A percentile compares a stretch with the other conserved stretches of the same genome.
phyloP scores from a whole-genome alignment of 2,113 vertebrate genomes.

The Istiophorus platypterus region DNA sequence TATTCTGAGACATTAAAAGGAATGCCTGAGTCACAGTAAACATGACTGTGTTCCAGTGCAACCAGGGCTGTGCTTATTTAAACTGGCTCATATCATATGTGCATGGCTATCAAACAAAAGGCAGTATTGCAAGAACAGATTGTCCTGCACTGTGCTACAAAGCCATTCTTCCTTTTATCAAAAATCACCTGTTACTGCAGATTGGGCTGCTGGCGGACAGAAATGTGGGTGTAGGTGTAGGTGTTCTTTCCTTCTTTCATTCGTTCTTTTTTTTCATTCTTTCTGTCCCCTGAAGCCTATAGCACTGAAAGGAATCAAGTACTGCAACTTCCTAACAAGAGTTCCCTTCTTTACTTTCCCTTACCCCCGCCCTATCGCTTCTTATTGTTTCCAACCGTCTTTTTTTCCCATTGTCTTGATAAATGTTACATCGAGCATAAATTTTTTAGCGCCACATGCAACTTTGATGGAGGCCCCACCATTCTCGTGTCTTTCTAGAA shows the following conservation, averaged over 20 bases:
- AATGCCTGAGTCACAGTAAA: too few relatives aligned
- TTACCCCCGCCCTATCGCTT: neutral
- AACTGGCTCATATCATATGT: neutral
- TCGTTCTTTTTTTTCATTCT: neutral
- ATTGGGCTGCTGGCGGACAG: neutral
- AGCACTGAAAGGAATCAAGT: neutral
- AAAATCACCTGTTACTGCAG: slow-evolving; percentile 1
- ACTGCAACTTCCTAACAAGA: slow-evolving; percentile 44
- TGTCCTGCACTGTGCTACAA: too few relatives aligned
- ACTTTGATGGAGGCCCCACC: slow-evolving; percentile 73
- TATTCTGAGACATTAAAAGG: too few relatives aligned
- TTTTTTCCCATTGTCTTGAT: slow-evolving; percentile 59
- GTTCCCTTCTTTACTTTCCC: slow-evolving; percentile 36
- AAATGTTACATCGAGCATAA: slow-evolving; percentile 80
- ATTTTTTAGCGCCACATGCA: slow-evolving; percentile 80
- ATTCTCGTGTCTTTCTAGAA: slow-evolving; percentile 64
- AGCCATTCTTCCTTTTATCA: slow-evolving; percentile 16
- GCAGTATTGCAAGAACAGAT: neutral
- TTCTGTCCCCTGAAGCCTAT: neutral
- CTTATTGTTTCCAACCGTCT: slow-evolving; percentile 32
- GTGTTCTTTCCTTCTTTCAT: neutral
- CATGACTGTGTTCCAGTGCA: neutral
- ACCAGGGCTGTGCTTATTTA: neutral
- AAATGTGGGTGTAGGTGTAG: neutral
- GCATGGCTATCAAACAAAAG: neutral